Evolutionary conservation across 2,113 vertebrate genomes (phyloP), one percentile per base, ranked within the genome.

Genomic region (Chaetura pelagica): DNA sequence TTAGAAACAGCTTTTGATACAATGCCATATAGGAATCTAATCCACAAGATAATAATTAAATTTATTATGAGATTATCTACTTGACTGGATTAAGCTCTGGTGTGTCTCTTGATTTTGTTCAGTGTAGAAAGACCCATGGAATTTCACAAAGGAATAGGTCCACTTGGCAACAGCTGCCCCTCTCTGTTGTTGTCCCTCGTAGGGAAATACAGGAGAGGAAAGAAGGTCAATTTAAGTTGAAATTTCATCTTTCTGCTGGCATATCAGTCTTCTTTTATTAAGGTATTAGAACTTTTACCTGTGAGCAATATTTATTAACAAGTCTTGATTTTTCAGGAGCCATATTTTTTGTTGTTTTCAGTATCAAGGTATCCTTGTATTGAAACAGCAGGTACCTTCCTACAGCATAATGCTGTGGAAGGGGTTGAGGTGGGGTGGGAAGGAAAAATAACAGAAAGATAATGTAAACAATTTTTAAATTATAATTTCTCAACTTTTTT

Each of bases 1-100:
- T 97, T 85, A 71, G 44, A 29, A 84, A 96, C 95, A 87, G 46
- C 63, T 95, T 95, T 91, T 84, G 84, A 95, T 93, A 85, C 57
- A 85, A 12, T 80, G n/a, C 12, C 58, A 44, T 71, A 81, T 35
- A 89, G 61, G 58, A 86, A 80, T 81, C 15, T 97, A 91, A 97
- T 95, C 61, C 74, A 26, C 66, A 61, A 88, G 62, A 27, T 95
- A 93, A 94, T 96, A 34, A 93, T 78, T 89, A 94, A 66, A 90
- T 91, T 76, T 85, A 71, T 84, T 81, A 92, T 48, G 49, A 52
- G 32, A 44, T 78, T 54, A 86, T 52, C 40, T 58, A 62, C 79
- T 96, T 92, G 52, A 51, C 44, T 68, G 63, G 21, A 71, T 94
- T 94, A 93, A 93, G 62, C 35, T 42, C 59, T 73, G 13, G 13